Evolutionary conservation across 1,140 invertebrate species (phyloP), one percentile per base, ranked within the genome.

Genomic region (Ericerus pela): DNA sequence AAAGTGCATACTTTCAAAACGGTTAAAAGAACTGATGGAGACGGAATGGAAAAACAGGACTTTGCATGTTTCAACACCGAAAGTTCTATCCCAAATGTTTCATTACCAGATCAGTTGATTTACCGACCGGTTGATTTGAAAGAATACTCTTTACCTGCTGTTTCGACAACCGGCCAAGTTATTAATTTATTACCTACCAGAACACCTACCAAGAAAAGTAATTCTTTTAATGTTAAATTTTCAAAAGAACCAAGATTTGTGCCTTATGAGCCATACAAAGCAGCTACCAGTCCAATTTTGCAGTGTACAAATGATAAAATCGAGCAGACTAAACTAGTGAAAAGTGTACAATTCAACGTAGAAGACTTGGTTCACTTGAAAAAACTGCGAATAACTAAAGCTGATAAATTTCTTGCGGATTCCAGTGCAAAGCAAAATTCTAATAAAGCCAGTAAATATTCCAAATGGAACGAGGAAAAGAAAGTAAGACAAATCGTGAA

Each of bases 261-360:
- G 20, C 88, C 88, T 1, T 89, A 85, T 63, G 88, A 92, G 64
- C 88, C 88, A 0, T 91, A 89, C 63, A 84, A 87, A 65, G 85
- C 79, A 54, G 86, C 87, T 59, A 81, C 88, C 0, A 84, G 81
- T 67, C 83, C 84, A 41, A 82, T 89, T 57, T 72, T 81, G 41
- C 75, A 61, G 62, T 51, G 61, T 51, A 30, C 54, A 61, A 24
- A 62, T 58, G n/a, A 43, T 60, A 20, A 56, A 71, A 29, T 67
- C 66, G 31, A 70, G 68, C 51, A 64, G 64, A 30, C 64, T 58
- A 52, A 63, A 64, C 11, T 20, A 12, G 36, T 28, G 31, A 54
- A 38, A 24, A 30, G 28, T 20, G 29, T 37, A n/a, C 41, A 53
- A 14, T 56, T 18, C 8, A 20, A 29, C 5, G 31, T 56, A 1